A percentile compares a stretch with the other conserved stretches of the same genome.
Conservation (phyloP, 2,888 invertebrate genomes). For the Ectobius pallidus region DNA sequence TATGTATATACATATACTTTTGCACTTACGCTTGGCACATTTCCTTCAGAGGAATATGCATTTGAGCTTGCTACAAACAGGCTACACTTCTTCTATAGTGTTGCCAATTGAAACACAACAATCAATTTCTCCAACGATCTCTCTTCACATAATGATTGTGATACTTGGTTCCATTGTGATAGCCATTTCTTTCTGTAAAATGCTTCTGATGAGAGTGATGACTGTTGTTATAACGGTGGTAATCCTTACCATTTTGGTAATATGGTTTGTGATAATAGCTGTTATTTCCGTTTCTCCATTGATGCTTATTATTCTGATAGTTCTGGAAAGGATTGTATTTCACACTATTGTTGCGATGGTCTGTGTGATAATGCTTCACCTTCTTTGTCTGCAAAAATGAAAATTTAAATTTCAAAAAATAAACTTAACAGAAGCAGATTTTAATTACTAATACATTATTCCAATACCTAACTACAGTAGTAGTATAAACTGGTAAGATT, state of each 20-base stretch:
- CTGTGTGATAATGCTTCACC: constrained; percentile 51
- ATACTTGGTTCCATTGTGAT: constrained; percentile 18
- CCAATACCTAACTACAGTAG: too few species aligned
- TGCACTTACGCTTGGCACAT: too few species aligned
- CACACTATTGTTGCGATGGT: constrained; percentile 51
- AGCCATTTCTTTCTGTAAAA: constrained; percentile 2
- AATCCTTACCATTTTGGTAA: background rate
- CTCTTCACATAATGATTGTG: constrained; percentile 16
- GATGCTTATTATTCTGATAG: constrained; percentile 56
- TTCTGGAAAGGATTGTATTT: constrained; percentile 64
- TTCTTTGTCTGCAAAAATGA: constrained; percentile 62
- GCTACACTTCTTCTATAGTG: background rate
- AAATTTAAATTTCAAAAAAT: too few species aligned
- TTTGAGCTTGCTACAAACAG: background rate
- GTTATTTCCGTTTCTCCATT: constrained; percentile 20
- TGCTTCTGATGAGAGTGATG: constrained; percentile 10
- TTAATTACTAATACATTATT: too few species aligned
- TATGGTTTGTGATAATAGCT: constrained; percentile 5
- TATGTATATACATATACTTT: too few species aligned
- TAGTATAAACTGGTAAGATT: too few species aligned
- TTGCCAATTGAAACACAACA: background rate
- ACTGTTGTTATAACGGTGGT: background rate
- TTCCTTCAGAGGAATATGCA: too few species aligned
- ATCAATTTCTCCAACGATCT: constrained; percentile 22
- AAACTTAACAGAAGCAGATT: too few species aligned